A percentile compares a stretch with the other conserved stretches of the same genome.
Conservation (phyloP, 1,140 invertebrate species). For the Latrodectus geometricus region DNA sequence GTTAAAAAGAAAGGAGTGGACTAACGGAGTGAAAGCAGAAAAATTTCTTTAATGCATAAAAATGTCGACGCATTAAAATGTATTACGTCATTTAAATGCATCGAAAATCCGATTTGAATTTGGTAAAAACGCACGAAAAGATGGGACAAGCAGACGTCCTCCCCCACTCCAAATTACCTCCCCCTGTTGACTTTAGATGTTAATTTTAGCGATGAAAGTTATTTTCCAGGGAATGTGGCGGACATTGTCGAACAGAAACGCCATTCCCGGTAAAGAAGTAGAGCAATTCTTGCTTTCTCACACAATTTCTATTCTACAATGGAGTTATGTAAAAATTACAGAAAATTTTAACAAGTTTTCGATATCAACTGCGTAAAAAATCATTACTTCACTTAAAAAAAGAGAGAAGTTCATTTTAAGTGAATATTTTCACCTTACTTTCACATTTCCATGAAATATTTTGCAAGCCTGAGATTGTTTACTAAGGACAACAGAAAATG, state of each 20-base stretch:
- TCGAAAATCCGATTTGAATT: constrained; percentile 57
- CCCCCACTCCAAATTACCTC: neutral
- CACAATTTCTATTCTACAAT: too few relatives aligned
- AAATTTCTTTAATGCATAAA: constrained; percentile 52
- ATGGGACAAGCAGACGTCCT: neutral
- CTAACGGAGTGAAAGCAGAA: constrained; percentile 21
- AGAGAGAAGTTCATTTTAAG: too few relatives aligned
- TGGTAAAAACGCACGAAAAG: constrained; percentile 37
- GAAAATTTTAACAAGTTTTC: too few relatives aligned
- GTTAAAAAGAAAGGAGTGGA: constrained; percentile 5
- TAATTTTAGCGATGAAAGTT: constrained; percentile 21
- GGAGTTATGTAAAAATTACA: too few relatives aligned
- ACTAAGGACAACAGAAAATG: too few relatives aligned
- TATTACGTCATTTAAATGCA: constrained; percentile 60
- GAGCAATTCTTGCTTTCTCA: too few relatives aligned
- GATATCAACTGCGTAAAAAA: too few relatives aligned
- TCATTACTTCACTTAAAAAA: too few relatives aligned
- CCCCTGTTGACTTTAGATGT: constrained; percentile 37
- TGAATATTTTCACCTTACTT: too few relatives aligned
- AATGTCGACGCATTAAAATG: constrained; percentile 60
- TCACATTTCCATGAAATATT: too few relatives aligned
- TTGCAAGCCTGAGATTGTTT: too few relatives aligned
- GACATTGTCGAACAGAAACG: neutral
- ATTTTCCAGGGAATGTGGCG: too few relatives aligned
- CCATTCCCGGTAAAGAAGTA: neutral